These are phyloP conservation scores for Chymomyza amoena DNA, from an alignment of 2,888 invertebrate species.

Conservation along the genomic window DNA sequence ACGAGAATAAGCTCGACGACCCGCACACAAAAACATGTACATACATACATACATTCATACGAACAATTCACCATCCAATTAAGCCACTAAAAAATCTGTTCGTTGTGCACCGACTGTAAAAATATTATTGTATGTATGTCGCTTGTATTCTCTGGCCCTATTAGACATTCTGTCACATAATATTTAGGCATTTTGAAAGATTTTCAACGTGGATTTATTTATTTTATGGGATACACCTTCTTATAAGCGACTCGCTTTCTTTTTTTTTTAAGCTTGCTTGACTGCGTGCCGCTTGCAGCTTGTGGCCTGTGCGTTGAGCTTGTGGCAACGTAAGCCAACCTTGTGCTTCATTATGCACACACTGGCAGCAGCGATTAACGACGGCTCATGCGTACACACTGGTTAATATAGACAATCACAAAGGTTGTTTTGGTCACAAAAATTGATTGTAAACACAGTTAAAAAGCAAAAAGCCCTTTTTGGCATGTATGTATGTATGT, in stretches of 20 bases:
- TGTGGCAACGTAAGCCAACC: neutral
- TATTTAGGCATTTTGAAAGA: neutral
- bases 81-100: conserved; percentile 20
- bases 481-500: too few relatives aligned
- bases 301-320: neutral
- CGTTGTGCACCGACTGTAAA: conserved; percentile 58
- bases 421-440: conserved; percentile 22
- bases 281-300: neutral
- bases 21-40: neutral
- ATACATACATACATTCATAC: neutral
- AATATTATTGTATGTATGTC: conserved; percentile 45
- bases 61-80: neutral
- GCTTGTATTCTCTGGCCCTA: neutral
- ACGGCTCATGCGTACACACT: conserved; percentile 41
- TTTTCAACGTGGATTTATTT: neutral
- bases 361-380: conserved; percentile 24
- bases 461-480: conserved; percentile 21
- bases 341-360: conserved; percentile 18
- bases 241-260: conserved; percentile 33
- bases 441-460: neutral
- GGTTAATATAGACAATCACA: conserved; percentile 4
- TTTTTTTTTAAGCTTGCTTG: conserved; percentile 16
- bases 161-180: neutral
- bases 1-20: conserved; percentile 32
- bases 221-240: neutral